Evolutionary conservation across 2,113 vertebrate genomes (phyloP).

Genomic region (Corythaixoides concolor): DNA sequence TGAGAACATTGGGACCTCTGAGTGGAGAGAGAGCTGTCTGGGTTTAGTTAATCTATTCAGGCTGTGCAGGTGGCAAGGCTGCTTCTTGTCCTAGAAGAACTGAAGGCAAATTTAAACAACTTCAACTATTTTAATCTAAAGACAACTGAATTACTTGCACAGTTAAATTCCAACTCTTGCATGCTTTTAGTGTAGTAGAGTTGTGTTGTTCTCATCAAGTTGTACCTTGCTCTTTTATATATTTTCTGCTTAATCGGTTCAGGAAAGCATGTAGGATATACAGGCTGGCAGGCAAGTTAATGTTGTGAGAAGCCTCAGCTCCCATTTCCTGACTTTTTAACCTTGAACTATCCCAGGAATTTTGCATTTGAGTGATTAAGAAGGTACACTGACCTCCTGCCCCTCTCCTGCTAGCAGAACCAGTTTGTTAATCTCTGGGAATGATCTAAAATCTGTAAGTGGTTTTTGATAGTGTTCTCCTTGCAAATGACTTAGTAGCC

Average conservation of each 20-base stretch:
- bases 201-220: neutral
- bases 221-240: conserved; percentile 14
- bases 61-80: neutral
- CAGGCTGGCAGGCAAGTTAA: conserved; percentile 49
- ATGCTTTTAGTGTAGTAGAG: neutral
- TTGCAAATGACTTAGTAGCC: neutral
- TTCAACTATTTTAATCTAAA: neutral
- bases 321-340: conserved; percentile 52
- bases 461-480: conserved; percentile 3
- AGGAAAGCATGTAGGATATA: conserved; percentile 32
- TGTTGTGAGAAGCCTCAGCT: conserved; percentile 57
- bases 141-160: neutral
- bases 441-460: conserved; percentile 24
- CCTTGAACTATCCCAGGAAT: conserved; percentile 59
- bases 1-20: neutral
- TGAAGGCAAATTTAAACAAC: neutral
- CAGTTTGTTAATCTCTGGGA: conserved; percentile 45
- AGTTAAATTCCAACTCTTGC: neutral
- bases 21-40: neutral
- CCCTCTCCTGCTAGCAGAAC: conserved; percentile 32
- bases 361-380: conserved; percentile 52
- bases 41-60: neutral
- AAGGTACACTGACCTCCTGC: conserved; percentile 31
- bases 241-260: conserved; percentile 24
- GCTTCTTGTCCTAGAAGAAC: neutral